Percentiles rank a stretch among this genome's conserved stretches.
phyloP scores from a whole-genome alignment of 2,888 invertebrate genomes.

The Spatulosminthurus flaviceps region DNA sequence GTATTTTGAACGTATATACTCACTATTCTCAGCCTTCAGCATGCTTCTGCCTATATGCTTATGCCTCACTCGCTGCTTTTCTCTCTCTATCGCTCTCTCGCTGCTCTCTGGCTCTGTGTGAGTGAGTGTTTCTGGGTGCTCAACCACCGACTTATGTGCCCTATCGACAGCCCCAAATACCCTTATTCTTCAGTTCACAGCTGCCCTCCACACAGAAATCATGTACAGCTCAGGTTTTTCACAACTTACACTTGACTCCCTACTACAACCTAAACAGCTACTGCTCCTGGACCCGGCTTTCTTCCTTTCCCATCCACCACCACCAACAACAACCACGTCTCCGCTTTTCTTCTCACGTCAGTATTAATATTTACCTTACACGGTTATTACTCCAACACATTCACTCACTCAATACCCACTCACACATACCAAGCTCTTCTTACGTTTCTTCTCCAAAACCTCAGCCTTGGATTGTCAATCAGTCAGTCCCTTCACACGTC shows the following conservation, averaged over 20 bases:
- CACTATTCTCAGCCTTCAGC: background rate
- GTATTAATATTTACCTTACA: conserved; percentile 18
- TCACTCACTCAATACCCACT: background rate
- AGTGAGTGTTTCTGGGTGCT: conserved; percentile 39
- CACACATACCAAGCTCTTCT: background rate
- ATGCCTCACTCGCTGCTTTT: conserved; percentile 8
- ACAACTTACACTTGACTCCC: conserved; percentile 20
- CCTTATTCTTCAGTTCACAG: conserved; percentile 63
- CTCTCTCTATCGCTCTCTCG: background rate
- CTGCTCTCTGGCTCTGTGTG: conserved; percentile 14
- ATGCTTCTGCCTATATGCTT: background rate
- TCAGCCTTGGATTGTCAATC: background rate
- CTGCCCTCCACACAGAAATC: conserved; percentile 63
- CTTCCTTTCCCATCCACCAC: conserved; percentile 21
- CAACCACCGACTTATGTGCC: conserved; percentile 52
- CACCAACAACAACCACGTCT: conserved; percentile 1
- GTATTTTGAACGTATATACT: background rate
- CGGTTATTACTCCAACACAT: conserved; percentile 5
- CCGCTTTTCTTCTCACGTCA: background rate
- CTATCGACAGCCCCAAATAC: conserved; percentile 63
- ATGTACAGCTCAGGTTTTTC: conserved; percentile 54
- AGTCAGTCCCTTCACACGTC: background rate
- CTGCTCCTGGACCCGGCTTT: conserved; percentile 35
- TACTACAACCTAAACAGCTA: conserved; percentile 2
- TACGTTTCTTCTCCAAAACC: background rate